Percentiles rank a stretch among this genome's conserved stretches.
phyloP scores from a whole-genome alignment of 2,797 vertebrate species.

The Chelonia mydas region DNA sequence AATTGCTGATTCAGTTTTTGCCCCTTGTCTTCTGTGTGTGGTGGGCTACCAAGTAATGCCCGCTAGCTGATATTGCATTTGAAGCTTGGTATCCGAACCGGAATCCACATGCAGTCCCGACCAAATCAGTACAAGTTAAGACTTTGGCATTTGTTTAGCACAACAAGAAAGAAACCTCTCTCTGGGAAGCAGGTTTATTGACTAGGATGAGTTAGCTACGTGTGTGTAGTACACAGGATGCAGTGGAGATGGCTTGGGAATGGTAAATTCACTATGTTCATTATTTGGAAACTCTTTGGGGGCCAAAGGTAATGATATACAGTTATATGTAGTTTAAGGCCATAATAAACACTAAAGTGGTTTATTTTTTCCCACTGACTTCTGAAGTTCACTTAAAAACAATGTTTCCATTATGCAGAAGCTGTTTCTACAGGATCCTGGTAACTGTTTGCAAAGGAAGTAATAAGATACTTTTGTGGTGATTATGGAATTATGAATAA shows the following conservation, averaged over 20 bases:
- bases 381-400: neutral
- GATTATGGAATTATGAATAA: neutral
- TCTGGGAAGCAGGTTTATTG: neutral
- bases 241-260: neutral
- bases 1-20: neutral
- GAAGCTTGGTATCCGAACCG: neutral
- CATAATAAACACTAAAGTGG: neutral
- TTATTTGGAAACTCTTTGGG: neutral
- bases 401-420: neutral
- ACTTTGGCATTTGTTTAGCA: neutral
- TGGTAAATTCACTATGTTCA: neutral
- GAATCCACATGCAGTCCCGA: neutral
- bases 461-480: neutral
- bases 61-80: neutral
- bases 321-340: neutral
- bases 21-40: neutral
- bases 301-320: neutral
- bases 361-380: neutral
- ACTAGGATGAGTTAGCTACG: neutral
- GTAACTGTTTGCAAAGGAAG: neutral
- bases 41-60: neutral
- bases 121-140: neutral
- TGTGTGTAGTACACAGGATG: rapidly evolving
- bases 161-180: neutral
- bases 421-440: neutral